Conservation (phyloP, 2,888 invertebrate genomes). For the Seira sanloemensis region DNA sequence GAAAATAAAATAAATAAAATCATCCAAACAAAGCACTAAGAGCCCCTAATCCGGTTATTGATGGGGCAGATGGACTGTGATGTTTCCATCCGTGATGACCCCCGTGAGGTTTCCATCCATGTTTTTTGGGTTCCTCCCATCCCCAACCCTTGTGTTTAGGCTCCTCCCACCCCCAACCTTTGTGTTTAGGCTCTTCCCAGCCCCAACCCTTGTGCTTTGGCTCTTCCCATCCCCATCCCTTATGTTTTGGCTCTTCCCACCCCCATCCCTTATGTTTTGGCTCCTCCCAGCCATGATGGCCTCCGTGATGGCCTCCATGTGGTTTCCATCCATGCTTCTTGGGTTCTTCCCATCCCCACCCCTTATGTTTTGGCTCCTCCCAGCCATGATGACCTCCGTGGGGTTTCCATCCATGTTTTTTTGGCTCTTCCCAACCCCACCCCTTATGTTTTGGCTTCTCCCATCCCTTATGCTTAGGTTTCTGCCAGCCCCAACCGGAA, state of each 20-base stretch:
- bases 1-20: neutral
- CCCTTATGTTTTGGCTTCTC: neutral
- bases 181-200: neutral
- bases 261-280: conserved; percentile 15
- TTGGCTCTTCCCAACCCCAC: neutral
- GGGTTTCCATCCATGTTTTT: neutral
- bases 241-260: neutral
- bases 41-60: neutral
- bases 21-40: neutral
- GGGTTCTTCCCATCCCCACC: neutral
- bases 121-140: neutral
- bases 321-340: neutral
- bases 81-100: neutral
- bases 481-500: conserved; percentile 11
- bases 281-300: neutral
- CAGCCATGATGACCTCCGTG: neutral
- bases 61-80: too few relatives aligned
- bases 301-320: neutral
- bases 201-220: too few relatives aligned
- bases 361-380: neutral
- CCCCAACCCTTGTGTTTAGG: neutral
- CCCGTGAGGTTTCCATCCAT: neutral
- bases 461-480: neutral
- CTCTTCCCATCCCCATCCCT: neutral
- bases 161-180: neutral